These are phyloP conservation scores for Sardinella longiceps DNA, from an alignment of 2,797 vertebrate genomes.

Conservation along the genomic window DNA sequence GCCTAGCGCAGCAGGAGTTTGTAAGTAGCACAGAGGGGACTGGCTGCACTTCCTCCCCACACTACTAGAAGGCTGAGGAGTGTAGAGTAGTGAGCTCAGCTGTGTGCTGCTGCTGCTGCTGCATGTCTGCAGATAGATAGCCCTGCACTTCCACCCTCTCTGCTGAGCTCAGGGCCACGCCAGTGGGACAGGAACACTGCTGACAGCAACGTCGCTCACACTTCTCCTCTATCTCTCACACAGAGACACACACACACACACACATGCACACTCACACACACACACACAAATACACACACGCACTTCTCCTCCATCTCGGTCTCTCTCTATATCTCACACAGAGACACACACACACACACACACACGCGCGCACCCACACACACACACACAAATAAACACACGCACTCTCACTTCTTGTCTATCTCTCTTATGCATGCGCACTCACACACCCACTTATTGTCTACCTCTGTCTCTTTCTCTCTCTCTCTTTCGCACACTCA, in stretches of 20 bases:
- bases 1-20: too few relatives aligned
- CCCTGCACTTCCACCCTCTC: too few relatives aligned
- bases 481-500: too few relatives aligned
- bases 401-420: not conserved
- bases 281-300: not conserved
- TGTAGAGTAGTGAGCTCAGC: too few relatives aligned
- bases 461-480: not conserved
- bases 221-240: not conserved
- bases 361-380: not conserved
- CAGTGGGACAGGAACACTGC: not conserved
- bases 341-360: not conserved
- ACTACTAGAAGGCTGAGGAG: too few relatives aligned
- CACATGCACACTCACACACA: not conserved
- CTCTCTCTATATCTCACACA: too few relatives aligned
- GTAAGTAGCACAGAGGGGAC: too few relatives aligned
- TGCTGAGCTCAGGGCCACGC: not conserved
- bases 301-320: too few relatives aligned
- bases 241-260: not conserved
- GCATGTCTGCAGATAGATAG: too few relatives aligned
- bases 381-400: not conserved
- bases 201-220: not conserved
- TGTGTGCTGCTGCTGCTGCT: too few relatives aligned
- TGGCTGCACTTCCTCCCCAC: too few relatives aligned
- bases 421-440: too few relatives aligned
- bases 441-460: not conserved